Base-by-base conservation (phyloP, 1,140 invertebrate genomes). In the Drosophila bocqueti region DNA sequence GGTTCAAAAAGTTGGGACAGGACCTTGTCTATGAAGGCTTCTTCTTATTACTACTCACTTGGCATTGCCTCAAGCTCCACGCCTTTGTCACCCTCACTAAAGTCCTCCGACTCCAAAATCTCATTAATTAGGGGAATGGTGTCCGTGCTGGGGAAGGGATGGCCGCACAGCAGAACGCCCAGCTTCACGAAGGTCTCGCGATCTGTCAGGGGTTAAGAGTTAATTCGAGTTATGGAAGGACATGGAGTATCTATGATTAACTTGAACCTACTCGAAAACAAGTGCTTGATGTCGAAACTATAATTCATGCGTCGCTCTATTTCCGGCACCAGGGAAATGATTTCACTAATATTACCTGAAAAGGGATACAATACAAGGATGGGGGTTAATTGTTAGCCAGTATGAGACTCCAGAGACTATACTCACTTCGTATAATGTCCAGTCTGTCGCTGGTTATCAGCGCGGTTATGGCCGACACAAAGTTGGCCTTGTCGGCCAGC, bases 131-230 rank as follows among this genome's bases (percentile, higher is more conserved):
- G 52, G 0, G 92, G 91, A 55, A 93, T 93, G 43, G 85, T 86
- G 16, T 93, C 86, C 10, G 86, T 92, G 65, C 71, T 84, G 24
- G 92, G 89, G 75, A 96, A 93, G 3, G 94, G 93, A 79, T 94
- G 94, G 0, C 95, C 95, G 65, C 95, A 96, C 15, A 96, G 65
- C 87, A 95, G 91, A 46, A 94, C 93, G 21, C 95, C 95, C 3
- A 94, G 93, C 36, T 94, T 94, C 0, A 93, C 89, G 24, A 93
- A 93, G 0, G 90, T 93, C 34, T 76, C 63, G 13, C 92, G 91
- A 82, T 91, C 92, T 92, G 29, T 21, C 10, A 21, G 16, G 13
- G 26, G 11, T 5, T 31, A 11, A 11, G 1, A 45, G 21, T 34
- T 13, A 43, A 6, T 45, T 61, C 6, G 8, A 26, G 43, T 69